Conservation (phyloP, 92 coral and sea anemone genomes). For the Parazoanthus atlanticus region DNA sequence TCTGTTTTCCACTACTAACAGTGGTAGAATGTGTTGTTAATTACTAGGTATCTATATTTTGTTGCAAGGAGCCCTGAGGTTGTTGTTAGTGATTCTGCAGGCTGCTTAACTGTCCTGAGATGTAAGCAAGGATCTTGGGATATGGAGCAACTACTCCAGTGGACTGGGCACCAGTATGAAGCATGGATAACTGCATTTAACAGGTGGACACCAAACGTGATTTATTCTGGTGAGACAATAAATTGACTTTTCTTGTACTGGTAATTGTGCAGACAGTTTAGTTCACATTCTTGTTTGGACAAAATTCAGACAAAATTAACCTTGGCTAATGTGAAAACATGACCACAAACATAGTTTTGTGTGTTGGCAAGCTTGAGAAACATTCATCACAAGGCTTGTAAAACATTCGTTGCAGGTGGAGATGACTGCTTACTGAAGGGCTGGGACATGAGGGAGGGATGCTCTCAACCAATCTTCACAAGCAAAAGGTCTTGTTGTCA, state of each 20-base stretch:
- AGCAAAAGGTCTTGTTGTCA: slow-evolving; percentile 62
- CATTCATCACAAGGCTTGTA: not conserved
- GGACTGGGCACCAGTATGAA: slow-evolving; percentile 94
- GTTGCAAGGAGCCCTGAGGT: slow-evolving; percentile 53
- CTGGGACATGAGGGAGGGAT: slow-evolving; percentile 92
- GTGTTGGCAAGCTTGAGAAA: not conserved
- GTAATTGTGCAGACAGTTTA: not conserved
- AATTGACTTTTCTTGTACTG: not conserved
- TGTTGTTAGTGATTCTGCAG: slow-evolving; percentile 90
- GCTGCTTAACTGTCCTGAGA: slow-evolving; percentile 67
- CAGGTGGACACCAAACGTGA: slow-evolving; percentile 72
- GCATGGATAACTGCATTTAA: slow-evolving; percentile 97
- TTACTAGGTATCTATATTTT: not conserved
- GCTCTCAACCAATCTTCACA: slow-evolving; percentile 79
- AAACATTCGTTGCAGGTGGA: slow-evolving; percentile 70
- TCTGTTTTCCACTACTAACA: too few relatives aligned
- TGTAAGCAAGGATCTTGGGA: slow-evolving; percentile 68
- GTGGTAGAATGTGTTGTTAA: not conserved
- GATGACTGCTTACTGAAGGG: slow-evolving; percentile 91
- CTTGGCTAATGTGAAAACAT: not conserved
- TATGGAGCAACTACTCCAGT: slow-evolving; percentile 58
- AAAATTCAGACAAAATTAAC: not conserved
- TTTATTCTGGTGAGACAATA: slow-evolving; percentile 78
- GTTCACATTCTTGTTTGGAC: too few relatives aligned
- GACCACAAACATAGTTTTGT: too few relatives aligned